Base-by-base conservation (phyloP, 2,888 invertebrate genomes). In the Caenorhabditis panamensis region DNA sequence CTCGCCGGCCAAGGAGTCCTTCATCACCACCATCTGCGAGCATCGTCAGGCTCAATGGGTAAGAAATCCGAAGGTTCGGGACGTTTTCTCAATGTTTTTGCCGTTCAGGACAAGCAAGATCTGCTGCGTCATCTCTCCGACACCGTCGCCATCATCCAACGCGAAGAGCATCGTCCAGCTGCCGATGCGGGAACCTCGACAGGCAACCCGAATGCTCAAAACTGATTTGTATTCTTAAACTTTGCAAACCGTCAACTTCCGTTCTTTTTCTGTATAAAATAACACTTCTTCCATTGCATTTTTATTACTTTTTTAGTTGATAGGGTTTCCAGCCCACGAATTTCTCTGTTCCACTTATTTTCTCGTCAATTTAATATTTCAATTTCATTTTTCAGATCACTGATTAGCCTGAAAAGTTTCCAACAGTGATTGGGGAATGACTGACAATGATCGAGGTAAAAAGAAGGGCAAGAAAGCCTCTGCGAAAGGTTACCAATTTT, bases 21-120 rank as follows among this genome's bases (percentile, higher is more conserved):
- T 81, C 71, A 64, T 77, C 47, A 81, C 81, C 37, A 72, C 81
- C 8, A 73, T 81, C 31, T 81, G 75, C 58, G 81, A 81, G 64
- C 77, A 81, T 72, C 61, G 81, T 11, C 58, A 67, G 26, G 81
- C 72, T 4, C 67, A 73, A 66, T 51, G 31, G 67, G 81, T 81
- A 28, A 18, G 66, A 36, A 22, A 62, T 53, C n/a, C n/a, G n/a
- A n/a, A n/a, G n/a, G n/a, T n/a, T n/a, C n/a, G n/a, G n/a, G n/a
- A n/a, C n/a, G 31, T 31, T 31, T 31, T 31, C 18, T 2, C 24
- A 41, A 4, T 18, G 8, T 44, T n/a, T 0, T 1, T 9, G 0
- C 28, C 8, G 64, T 79, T 1, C 49, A 79, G 79, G 75, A 79
- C 37, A 75, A 69, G 13, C 73, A 73, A 36, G 79, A 79, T 16